These are phyloP conservation scores for Crambe crambe DNA, from an alignment of 37 sponge, comb jelly and placozoan species.

Conservation along the genomic window DNA sequence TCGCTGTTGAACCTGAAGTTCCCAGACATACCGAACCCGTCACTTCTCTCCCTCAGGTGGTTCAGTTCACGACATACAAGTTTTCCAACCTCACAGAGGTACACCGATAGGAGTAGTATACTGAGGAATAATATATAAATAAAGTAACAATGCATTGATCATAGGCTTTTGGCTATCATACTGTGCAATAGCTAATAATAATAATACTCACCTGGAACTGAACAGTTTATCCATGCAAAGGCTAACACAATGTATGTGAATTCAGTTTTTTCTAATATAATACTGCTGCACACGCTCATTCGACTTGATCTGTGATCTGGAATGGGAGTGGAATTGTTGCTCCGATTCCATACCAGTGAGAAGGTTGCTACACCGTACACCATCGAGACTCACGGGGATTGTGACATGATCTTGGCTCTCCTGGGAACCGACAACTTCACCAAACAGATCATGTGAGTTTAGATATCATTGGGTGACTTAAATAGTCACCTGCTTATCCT, in stretches of 20 bases:
- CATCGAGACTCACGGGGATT: conserved; percentile 55
- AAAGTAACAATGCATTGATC: neutral
- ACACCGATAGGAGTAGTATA: too few species aligned
- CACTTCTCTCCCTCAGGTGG: conserved; percentile 34
- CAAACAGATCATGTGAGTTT: conserved; percentile 47
- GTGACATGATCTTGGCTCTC: conserved; percentile 54
- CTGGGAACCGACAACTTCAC: conserved; percentile 60
- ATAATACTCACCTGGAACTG: too few species aligned
- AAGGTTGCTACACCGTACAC: conserved; percentile 47
- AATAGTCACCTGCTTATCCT: too few species aligned
- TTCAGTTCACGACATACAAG: conserved; percentile 42
- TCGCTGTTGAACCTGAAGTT: conserved; percentile 10
- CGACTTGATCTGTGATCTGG: conserved; percentile 23
- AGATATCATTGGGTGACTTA: too few species aligned
- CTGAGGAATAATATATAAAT: too few species aligned
- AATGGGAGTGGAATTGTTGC: conserved; percentile 49
- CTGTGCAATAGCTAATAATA: too few species aligned
- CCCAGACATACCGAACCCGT: conserved; percentile 47
- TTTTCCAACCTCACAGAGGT: conserved; percentile 58
- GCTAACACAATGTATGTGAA: too few species aligned
- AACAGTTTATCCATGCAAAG: too few species aligned
- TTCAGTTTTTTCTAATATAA: neutral
- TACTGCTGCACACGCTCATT: neutral
- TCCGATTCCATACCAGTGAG: conserved; percentile 47
- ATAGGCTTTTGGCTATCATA: neutral